Conservation (phyloP, 2,797 vertebrate genomes). For the Esox masquinongy region DNA sequence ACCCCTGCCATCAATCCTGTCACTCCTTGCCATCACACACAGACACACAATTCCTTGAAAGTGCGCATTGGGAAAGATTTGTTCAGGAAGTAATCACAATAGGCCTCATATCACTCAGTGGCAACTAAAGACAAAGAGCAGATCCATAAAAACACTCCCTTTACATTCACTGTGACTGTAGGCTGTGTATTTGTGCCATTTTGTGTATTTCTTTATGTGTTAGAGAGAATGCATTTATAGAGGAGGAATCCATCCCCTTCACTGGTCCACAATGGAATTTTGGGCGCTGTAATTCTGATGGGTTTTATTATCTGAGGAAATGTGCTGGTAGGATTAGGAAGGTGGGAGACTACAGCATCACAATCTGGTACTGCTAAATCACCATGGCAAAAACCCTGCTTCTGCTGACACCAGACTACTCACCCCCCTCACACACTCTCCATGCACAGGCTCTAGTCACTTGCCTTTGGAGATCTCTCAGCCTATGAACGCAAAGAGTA, state of each 20-base stretch:
- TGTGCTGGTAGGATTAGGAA: slow-evolving; percentile 63
- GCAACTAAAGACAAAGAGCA: slow-evolving; percentile 6
- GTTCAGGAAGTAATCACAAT: slow-evolving; percentile 9
- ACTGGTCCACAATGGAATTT: slow-evolving; percentile 49
- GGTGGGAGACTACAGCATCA: slow-evolving; percentile 62
- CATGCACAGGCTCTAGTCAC: slow-evolving; percentile 35
- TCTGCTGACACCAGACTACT: slow-evolving; percentile 56
- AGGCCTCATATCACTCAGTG: not conserved
- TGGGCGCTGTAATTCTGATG: slow-evolving; percentile 52
- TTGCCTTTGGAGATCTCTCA: slow-evolving; percentile 29
- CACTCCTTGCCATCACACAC: slow-evolving; percentile 26
- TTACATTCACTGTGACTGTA: not conserved
- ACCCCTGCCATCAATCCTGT: not conserved
- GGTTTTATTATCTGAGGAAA: slow-evolving; percentile 57
- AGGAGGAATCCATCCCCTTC: slow-evolving; percentile 32
- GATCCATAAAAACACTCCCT: not conserved
- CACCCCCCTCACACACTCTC: slow-evolving; percentile 36
- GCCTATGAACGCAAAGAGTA: slow-evolving; percentile 20
- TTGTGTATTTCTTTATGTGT: slow-evolving; percentile 3
- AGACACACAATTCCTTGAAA: not conserved
- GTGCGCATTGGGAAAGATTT: not conserved
- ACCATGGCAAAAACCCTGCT: slow-evolving; percentile 56
- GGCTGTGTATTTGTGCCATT: slow-evolving; percentile 8
- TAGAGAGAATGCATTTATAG: slow-evolving; percentile 23
- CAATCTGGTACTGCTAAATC: slow-evolving; percentile 60